Percentiles rank a stretch among this genome's conserved stretches.
These are phyloP conservation scores for Coregonus sp. DNA, from an alignment of 2,797 vertebrate species.

Conservation along the genomic window DNA sequence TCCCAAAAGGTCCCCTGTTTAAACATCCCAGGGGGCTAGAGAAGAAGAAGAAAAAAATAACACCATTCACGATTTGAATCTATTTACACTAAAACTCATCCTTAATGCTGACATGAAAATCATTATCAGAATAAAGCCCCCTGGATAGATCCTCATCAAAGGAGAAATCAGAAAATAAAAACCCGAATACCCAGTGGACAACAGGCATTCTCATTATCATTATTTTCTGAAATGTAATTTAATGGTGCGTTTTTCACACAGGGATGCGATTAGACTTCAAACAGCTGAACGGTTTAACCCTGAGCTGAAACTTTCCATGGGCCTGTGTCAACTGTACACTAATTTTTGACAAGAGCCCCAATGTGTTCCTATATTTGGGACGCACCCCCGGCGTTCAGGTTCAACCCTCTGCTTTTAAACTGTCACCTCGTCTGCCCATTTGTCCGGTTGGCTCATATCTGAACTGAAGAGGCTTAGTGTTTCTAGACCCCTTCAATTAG, in stretches of 20 bases:
- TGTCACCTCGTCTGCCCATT: not conserved
- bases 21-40: not conserved
- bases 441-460: not conserved
- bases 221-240: slow-evolving; percentile 8
- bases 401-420: not conserved
- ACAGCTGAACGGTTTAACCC: not conserved
- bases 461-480: not conserved
- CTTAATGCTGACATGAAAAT: not conserved
- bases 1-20: not conserved
- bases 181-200: not conserved
- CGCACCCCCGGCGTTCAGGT: not conserved
- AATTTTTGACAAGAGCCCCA: not conserved
- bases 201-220: not conserved
- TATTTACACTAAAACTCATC: not conserved
- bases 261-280: not conserved
- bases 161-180: slow-evolving; percentile 6
- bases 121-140: slow-evolving; percentile 16
- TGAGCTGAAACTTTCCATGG: not conserved
- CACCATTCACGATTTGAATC: not conserved
- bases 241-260: not conserved
- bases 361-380: not conserved
- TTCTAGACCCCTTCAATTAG: not conserved
- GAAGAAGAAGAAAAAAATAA: not conserved
- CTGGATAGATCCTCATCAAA: slow-evolving; percentile 10
- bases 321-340: not conserved